Evolutionary conservation across 2,113 vertebrate species (phyloP).

Genomic region (Cromileptes altivelis): DNA sequence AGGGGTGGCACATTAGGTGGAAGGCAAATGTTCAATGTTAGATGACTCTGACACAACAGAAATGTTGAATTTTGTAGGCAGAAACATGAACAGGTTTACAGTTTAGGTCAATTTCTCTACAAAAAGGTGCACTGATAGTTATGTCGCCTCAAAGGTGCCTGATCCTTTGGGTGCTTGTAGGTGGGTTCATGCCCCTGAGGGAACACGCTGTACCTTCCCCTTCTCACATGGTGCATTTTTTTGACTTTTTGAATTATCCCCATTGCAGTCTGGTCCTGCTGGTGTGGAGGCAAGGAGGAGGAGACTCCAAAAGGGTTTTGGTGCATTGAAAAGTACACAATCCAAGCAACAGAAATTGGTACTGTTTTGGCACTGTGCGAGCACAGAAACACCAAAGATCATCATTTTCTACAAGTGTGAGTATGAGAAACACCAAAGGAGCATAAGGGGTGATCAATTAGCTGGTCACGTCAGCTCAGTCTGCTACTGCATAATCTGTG

Average conservation of each 20-base stretch:
- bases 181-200: not conserved
- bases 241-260: not conserved
- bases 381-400: no score
- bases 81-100: not conserved
- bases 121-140: not conserved
- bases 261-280: not conserved
- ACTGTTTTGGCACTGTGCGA: not conserved
- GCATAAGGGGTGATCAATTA: not conserved
- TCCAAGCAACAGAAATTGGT: not conserved
- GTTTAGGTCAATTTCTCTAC: not conserved
- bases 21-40: not conserved
- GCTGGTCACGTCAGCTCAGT: not conserved
- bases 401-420: not conserved
- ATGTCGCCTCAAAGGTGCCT: not conserved
- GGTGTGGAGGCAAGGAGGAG: not conserved
- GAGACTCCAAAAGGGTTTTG: no score
- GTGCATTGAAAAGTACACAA: not conserved
- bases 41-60: slow-evolving; percentile 5
- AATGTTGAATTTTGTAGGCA: not conserved
- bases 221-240: not conserved
- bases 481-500: slow-evolving; percentile 25
- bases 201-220: not conserved
- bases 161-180: not conserved
- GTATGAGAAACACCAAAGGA: not conserved
- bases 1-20: not conserved